These are phyloP conservation scores for Bursaphelenchus mucronatus DNA, from an alignment of 1,140 invertebrate species.

Conservation along the genomic window DNA sequence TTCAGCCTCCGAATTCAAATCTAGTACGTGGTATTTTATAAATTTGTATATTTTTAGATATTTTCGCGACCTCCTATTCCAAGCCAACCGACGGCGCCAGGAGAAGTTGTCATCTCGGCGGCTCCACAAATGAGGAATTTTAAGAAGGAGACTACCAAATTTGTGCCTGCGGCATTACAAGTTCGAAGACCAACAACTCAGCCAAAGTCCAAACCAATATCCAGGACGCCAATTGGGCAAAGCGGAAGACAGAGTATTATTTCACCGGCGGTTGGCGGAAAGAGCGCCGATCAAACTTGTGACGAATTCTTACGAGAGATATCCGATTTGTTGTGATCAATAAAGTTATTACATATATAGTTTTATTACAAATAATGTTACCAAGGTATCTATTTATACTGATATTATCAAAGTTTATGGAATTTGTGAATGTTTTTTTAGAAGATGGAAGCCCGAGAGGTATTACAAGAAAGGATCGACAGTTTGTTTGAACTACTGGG, in stretches of 20 bases:
- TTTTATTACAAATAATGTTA: conserved; percentile 2
- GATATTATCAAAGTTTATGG: neutral
- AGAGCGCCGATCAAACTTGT: conserved; percentile 63
- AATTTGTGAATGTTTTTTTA: neutral
- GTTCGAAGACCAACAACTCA: conserved; percentile 54
- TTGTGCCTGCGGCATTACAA: conserved; percentile 63
- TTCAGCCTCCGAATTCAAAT: no score
- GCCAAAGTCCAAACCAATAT: neutral
- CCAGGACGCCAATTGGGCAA: conserved; percentile 16
- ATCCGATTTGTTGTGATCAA: conserved; percentile 59
- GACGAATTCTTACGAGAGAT: conserved; percentile 64
- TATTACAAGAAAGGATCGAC: neutral
- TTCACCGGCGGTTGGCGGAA: conserved; percentile 24
- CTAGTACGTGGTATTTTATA: neutral
- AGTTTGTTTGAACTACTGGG: neutral
- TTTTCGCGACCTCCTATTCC: neutral
- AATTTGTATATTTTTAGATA: neutral
- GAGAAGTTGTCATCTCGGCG: conserved; percentile 62
- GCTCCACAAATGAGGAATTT: conserved; percentile 63
- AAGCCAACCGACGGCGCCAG: neutral
- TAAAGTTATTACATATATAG: conserved; percentile 5
- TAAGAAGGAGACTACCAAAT: conserved; percentile 62
- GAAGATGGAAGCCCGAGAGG: neutral
- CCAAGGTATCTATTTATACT: neutral
- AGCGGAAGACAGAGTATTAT: no score